Conservation (phyloP, 2,888 invertebrate species). For the Dolichopus griseipennis region DNA sequence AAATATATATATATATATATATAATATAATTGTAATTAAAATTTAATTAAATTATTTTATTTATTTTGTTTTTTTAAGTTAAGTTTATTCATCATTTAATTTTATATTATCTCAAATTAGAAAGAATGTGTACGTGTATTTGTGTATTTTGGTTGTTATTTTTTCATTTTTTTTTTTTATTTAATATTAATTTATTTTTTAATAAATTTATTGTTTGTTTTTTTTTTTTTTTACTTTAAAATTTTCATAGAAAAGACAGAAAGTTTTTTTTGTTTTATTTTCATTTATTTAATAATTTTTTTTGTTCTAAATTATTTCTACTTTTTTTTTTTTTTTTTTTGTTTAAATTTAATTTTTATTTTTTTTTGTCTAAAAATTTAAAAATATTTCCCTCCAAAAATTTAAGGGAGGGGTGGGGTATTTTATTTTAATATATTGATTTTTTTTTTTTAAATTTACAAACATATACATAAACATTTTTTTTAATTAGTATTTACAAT, state of each 20-base stretch:
- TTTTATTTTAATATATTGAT: not conserved
- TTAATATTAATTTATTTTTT: not conserved
- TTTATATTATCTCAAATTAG: not conserved
- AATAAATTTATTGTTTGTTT: not conserved
- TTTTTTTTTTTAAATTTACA: not conserved
- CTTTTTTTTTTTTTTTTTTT: not conserved
- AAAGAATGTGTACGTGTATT: constrained; percentile 1
- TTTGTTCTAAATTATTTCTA: not conserved
- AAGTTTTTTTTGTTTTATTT: not conserved
- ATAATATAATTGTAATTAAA: not conserved
- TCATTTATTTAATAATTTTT: not conserved
- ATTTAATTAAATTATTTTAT: not conserved
- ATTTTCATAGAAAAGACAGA: constrained; percentile 6
- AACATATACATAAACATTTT: not conserved
- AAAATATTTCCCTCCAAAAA: not conserved
- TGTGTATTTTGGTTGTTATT: not conserved
- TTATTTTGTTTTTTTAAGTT: not conserved
- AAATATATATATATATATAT: too few relatives aligned
- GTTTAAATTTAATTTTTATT: not conserved
- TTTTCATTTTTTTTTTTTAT: too few relatives aligned
- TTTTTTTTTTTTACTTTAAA: not conserved
- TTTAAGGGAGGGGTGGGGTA: not conserved
- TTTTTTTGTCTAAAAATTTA: not conserved
- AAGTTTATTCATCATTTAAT: not conserved
- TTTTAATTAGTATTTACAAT: not conserved